Base-by-base conservation (phyloP, 2,113 vertebrate species). In the Anser brachyrhynchus region DNA sequence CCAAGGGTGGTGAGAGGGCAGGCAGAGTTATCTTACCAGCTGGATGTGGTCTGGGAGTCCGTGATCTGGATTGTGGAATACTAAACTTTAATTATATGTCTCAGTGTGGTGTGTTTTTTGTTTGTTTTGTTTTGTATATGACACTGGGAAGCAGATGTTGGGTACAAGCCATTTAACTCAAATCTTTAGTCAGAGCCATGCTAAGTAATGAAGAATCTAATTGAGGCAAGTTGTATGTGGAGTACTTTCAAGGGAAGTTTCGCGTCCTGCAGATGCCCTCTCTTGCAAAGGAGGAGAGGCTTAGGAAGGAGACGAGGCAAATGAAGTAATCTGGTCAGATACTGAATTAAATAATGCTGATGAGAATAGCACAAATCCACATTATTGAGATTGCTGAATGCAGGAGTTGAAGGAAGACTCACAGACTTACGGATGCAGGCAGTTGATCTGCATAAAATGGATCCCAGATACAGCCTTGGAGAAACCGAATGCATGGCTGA, bases 131-230 rank as follows among this genome's bases (percentile, higher is more conserved):
- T 61, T 41, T 74, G 11, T 87, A 3, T 85, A 20, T 84, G 41
- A 95, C 93, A 21, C 61, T 69, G 49, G 65, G 93, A 87, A 92
- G 75, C 73, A 96, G 62, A 78, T 95, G 55, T 72, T 87, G 67
- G 39, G 51, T 76, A 78, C 23, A 75, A 95, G 29, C 77, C 72
- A 89, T 95, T 97, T 85, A 93, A 95, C 93, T 93, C 5, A 84
- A 59, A 84, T 75, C 46, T 37, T 90, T 44, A 87, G 77, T 64
- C 61, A 93, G 73, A 96, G 69, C 69, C 3, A 0, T 84, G 11
- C 65, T 83, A 90, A 71, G 67, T 80, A 94, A 82, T 83, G 29
- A 14, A 75, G 67, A 73, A 74, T 75, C 64, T 96, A 91, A 15
- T 12, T 94, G 84, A 64, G 75, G 82, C 92, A 94, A 92, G 93